Evolutionary conservation across 1,140 invertebrate genomes (phyloP).

Genomic region (Drosophila truncata): DNA sequence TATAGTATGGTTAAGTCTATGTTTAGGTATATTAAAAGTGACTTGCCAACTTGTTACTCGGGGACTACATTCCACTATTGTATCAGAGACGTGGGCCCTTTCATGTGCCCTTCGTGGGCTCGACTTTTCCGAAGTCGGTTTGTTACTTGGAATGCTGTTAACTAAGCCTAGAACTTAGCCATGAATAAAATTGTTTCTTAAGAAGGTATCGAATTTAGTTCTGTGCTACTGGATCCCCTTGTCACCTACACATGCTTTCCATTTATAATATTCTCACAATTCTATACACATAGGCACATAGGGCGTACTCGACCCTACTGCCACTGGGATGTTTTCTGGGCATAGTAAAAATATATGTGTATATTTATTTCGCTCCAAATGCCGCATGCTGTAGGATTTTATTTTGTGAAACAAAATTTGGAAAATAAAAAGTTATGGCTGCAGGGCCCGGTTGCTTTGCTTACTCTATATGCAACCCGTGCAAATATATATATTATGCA

Average conservation of each 20-base stretch:
- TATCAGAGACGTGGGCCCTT: slow-evolving; percentile 1
- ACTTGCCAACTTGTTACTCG: slow-evolving; percentile 18
- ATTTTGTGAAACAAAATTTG: slow-evolving; percentile 28
- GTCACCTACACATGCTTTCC: background rate
- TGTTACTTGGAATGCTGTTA: slow-evolving; percentile 23
- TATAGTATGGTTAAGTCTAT: slow-evolving; percentile 37
- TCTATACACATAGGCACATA: background rate
- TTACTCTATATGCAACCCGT: slow-evolving; percentile 52
- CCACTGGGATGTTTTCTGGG: slow-evolving; percentile 4
- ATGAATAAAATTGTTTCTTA: slow-evolving; percentile 2
- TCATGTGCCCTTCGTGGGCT: background rate
- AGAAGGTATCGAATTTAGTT: background rate
- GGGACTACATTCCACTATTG: slow-evolving; percentile 21
- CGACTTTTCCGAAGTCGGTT: background rate
- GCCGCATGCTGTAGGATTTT: slow-evolving; percentile 24
- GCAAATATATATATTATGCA: slow-evolving; percentile 68
- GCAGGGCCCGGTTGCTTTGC: slow-evolving; percentile 32
- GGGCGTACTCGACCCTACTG: slow-evolving; percentile 14
- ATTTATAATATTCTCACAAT: slow-evolving; percentile 14
- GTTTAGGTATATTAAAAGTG: slow-evolving; percentile 30
- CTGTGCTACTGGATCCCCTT: background rate
- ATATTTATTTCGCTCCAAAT: slow-evolving; percentile 16
- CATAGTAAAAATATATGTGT: slow-evolving; percentile 40
- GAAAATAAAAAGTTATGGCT: slow-evolving; percentile 21
- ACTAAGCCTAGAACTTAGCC: background rate